Evolutionary conservation across 2,113 vertebrate species (phyloP).

Genomic region (Antigone vipio): DNA sequence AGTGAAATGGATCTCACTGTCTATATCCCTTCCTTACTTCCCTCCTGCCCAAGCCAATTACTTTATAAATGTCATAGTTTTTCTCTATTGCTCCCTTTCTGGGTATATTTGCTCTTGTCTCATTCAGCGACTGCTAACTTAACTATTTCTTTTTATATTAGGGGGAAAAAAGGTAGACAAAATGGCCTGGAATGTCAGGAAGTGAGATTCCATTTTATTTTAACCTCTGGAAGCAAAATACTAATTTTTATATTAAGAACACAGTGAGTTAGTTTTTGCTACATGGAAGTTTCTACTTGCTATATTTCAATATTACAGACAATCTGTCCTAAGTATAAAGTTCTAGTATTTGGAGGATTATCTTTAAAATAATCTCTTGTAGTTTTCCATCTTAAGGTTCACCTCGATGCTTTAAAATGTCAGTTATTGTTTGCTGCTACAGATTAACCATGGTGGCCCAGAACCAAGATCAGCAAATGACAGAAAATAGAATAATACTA

Average conservation of each 20-base stretch:
- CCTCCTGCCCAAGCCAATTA: background rate
- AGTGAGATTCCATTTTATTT: background rate
- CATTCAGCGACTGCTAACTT: background rate
- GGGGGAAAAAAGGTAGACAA: background rate
- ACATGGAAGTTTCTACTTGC: background rate
- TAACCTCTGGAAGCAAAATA: background rate
- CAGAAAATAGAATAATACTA: background rate
- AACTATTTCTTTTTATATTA: background rate
- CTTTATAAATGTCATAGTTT: conserved; percentile 19
- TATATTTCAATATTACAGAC: background rate
- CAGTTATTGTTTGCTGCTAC: background rate
- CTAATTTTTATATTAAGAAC: background rate
- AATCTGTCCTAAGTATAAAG: background rate
- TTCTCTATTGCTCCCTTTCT: background rate
- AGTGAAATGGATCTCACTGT: conserved; percentile 44
- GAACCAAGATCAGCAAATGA: background rate
- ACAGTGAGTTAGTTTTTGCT: background rate
- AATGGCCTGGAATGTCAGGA: background rate
- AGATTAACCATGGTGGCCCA: background rate
- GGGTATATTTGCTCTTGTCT: background rate
- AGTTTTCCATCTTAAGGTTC: background rate
- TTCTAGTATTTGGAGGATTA: background rate
- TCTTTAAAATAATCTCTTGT: background rate
- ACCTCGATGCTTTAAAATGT: background rate
- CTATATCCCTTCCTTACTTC: background rate